Percentiles rank a stretch among this genome's conserved stretches.
These are phyloP conservation scores for Zoanthus sansibaricus DNA, from an alignment of 92 coral and sea anemone species.

Conservation along the genomic window DNA sequence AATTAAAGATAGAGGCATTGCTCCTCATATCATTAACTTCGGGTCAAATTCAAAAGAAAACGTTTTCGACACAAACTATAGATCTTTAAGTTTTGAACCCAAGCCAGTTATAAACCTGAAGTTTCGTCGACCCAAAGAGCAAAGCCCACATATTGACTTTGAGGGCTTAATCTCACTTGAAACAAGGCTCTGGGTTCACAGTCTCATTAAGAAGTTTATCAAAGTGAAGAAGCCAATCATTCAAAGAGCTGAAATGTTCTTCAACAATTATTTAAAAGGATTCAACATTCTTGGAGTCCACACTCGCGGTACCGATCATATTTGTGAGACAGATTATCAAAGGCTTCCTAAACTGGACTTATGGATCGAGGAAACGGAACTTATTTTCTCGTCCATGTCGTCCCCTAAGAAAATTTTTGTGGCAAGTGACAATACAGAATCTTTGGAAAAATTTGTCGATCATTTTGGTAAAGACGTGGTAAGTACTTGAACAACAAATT, in stretches of 20 bases:
- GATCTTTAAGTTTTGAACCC: background rate
- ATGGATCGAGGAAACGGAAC: slow-evolving; percentile 11
- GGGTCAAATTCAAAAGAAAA: background rate
- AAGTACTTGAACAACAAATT: background rate
- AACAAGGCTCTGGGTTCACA: slow-evolving; percentile 8
- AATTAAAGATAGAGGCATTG: background rate
- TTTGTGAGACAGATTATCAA: background rate
- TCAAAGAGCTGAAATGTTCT: background rate
- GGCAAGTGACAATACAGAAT: slow-evolving; percentile 10
- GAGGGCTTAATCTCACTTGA: slow-evolving; percentile 3
- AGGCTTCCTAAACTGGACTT: slow-evolving; percentile 1
- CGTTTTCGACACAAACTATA: background rate
- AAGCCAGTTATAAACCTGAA: background rate
- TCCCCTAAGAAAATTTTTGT: slow-evolving; percentile 14
- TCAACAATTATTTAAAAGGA: background rate
- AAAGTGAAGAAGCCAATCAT: slow-evolving; percentile 1
- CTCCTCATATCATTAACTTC: background rate
- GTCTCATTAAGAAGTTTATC: slow-evolving; percentile 4
- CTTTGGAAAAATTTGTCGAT: slow-evolving; percentile 11
- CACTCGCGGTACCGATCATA: slow-evolving; percentile 10
- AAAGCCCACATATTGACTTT: background rate
- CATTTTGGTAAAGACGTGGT: slow-evolving; percentile 16
- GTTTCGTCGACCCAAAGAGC: background rate
- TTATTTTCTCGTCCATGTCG: background rate
- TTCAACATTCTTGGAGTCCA: background rate